Conservation (phyloP, 1,140 invertebrate species). For the Bathynomus jamesi region DNA sequence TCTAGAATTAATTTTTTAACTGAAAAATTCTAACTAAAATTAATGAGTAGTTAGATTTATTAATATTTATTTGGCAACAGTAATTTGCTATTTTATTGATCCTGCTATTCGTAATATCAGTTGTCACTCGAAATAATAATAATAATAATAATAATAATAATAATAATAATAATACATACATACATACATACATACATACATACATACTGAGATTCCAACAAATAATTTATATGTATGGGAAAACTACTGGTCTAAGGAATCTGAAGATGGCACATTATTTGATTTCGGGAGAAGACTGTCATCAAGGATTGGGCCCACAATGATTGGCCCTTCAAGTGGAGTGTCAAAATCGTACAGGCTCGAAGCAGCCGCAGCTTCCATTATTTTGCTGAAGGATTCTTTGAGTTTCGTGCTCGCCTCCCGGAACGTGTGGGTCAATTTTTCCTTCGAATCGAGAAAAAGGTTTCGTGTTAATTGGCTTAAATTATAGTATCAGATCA, state of each 20-base stretch:
- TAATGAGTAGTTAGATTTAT: no score
- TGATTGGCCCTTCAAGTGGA: not conserved
- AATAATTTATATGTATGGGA: not conserved
- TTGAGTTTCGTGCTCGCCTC: slow-evolving; percentile 76
- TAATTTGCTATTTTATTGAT: no score
- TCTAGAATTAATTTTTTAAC: no score
- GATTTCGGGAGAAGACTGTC: not conserved
- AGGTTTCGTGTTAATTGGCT: not conserved
- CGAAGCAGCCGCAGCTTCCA: slow-evolving; percentile 40
- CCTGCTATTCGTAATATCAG: no score
- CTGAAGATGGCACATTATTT: not conserved
- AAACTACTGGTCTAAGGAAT: not conserved
- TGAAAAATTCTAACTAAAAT: no score
- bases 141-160: no score
- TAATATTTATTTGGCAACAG: no score
- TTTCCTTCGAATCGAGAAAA: slow-evolving; percentile 48
- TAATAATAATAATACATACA: no score
- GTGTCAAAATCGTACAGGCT: no score
- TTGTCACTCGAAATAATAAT: no score
- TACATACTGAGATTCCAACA: not conserved
- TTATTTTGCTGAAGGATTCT: slow-evolving; percentile 69
- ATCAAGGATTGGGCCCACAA: not conserved
- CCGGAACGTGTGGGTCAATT: slow-evolving; percentile 70
- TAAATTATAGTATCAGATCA: not conserved
- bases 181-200: not conserved